These are phyloP conservation scores for Actinernus sp. DNA, from an alignment of 92 coral and sea anemone species.

Conservation along the genomic window DNA sequence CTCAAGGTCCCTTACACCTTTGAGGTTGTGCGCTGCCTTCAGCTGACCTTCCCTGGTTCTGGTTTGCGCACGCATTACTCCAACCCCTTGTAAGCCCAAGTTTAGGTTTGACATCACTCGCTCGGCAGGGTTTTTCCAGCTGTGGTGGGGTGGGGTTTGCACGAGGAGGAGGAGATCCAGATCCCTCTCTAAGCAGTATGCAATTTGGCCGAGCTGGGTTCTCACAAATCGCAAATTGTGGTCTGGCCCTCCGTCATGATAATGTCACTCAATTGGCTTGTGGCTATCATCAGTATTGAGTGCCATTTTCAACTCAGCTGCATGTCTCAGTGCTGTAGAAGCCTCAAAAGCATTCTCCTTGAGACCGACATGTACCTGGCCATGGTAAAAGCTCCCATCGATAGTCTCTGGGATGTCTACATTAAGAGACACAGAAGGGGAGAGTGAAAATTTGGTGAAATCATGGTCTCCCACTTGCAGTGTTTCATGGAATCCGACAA, in stretches of 20 bases:
- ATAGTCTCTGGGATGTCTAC: constrained; percentile 38
- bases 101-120: constrained; percentile 57
- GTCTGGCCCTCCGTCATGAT: constrained; percentile 35
- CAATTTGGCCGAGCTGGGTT: constrained; percentile 29
- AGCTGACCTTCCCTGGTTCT: constrained; percentile 25
- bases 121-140: constrained; percentile 57
- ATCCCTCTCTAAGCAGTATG: constrained; percentile 19
- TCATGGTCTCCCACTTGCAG: constrained; percentile 50
- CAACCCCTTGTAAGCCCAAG: constrained; percentile 43
- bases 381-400: constrained; percentile 23
- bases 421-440: constrained; percentile 25
- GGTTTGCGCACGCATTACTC: constrained; percentile 28
- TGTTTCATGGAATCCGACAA: constrained; percentile 25
- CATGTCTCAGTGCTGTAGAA: constrained; percentile 46
- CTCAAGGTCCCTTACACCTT: constrained; percentile 30
- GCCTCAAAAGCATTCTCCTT: constrained; percentile 48
- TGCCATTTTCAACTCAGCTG: constrained; percentile 34
- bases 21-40: constrained; percentile 38
- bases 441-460: constrained; percentile 27
- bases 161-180: constrained; percentile 47
- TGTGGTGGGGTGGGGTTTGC: constrained; percentile 41
- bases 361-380: constrained; percentile 33
- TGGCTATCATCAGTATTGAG: no score
- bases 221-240: constrained; percentile 17
- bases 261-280: no score